Base-by-base conservation (phyloP, 2,113 vertebrate species). In the Paedocypris sp. region DNA sequence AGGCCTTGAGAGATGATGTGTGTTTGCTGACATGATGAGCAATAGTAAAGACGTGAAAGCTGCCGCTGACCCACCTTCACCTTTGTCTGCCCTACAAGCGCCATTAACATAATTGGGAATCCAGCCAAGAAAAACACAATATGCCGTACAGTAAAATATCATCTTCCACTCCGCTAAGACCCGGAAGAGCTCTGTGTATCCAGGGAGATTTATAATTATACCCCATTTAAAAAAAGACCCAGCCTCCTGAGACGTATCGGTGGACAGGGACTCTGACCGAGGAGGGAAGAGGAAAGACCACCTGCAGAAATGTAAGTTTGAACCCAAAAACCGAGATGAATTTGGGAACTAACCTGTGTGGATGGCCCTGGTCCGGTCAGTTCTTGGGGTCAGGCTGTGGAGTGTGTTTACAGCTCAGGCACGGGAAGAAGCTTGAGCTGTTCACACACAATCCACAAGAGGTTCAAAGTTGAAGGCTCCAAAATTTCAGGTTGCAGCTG, bases 161-260 rank as follows among this genome's bases (percentile, higher is more conserved):
- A 36, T 28, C 52, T 31, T 43, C 22, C 43, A 56, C 51, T 42
- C 45, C 26, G 46, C 45, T 50, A 16, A 53, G 60, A 62, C 58
- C 29, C 60, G 64, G 47, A 62, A 61, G 60, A 54, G 58, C 47
- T 54, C 48, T 80, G 67, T 73, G 64, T 60, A 61, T 59, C 61
- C 46, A 68, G 28, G 54, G 51, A 69, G 77, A 76, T 75, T 69
- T 81, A 65, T 76, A 74, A 80, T 77, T 83, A 75, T 77, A 77
- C 50, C 50, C 57, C 51, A 74, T 75, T 79, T 85, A 82, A 82
- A 77, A 82, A 82, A 78, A 62, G 79, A 79, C 80, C 63, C 67
- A 50, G 62, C 69, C 60, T 68, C 19, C 36, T 54, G 68, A 59
- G 19, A 33, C 58, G 62, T 60, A 38, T 62, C 64, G 66, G 73